Evolutionary conservation across 2,113 vertebrate species (phyloP).

Genomic region (Callipepla californica): DNA sequence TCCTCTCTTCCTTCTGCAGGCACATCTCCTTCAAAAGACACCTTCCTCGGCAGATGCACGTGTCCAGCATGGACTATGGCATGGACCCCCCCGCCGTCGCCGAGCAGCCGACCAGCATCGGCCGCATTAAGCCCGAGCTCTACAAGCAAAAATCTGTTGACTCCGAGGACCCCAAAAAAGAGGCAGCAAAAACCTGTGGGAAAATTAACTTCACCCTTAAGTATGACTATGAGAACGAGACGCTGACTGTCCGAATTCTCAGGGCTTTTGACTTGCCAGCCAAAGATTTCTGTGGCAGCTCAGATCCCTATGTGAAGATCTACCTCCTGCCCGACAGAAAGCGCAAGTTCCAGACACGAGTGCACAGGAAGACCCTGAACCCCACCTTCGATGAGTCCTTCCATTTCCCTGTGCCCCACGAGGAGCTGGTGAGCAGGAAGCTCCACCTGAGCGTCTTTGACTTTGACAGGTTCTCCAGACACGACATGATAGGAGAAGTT

Average conservation of each 20-base stretch:
- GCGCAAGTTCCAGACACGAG: conserved; percentile 96
- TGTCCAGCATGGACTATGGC: conserved; percentile 89
- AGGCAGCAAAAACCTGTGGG: conserved; percentile 88
- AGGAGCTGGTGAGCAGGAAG: conserved; percentile 82
- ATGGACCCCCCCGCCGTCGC: conserved; percentile 82
- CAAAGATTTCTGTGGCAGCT: conserved; percentile 98
- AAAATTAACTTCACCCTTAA: conserved; percentile 96
- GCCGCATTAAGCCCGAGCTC: conserved; percentile 93
- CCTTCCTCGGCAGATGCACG: conserved; percentile 93
- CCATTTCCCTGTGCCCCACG: conserved; percentile 89
- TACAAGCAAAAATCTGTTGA: conserved; percentile 92
- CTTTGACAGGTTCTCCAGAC: conserved; percentile 88
- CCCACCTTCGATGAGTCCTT: conserved; percentile 95
- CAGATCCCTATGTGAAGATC: conserved; percentile 98
- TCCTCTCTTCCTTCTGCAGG: conserved; percentile 63
- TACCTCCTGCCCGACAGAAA: conserved; percentile 98
- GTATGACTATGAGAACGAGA: conserved; percentile 95
- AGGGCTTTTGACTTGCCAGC: conserved; percentile 94
- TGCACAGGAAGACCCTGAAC: conserved; percentile 97
- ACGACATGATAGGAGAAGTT: conserved; percentile 89
- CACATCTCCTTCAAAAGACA: conserved; percentile 96
- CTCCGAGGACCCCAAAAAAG: conserved; percentile 87
- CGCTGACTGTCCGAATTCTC: conserved; percentile 90
- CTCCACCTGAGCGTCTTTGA: conserved; percentile 88
- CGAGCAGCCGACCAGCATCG: conserved; percentile 90